A percentile compares a stretch with the other conserved stretches of the same genome.
Conservation (phyloP, 2,888 invertebrate species). For the Drosophila seclusa region DNA sequence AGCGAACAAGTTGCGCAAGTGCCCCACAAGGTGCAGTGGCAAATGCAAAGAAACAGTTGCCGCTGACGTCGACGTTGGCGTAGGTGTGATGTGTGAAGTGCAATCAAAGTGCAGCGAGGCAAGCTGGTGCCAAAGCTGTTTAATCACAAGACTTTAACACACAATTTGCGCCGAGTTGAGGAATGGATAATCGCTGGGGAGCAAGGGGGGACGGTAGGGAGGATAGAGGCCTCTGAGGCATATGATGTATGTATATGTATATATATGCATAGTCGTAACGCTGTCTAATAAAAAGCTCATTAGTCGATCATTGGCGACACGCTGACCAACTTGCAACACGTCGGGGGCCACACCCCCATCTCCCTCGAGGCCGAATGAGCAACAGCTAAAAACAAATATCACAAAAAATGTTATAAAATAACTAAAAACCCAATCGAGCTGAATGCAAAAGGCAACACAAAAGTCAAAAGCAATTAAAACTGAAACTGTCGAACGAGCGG, state of each 20-base stretch:
- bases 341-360: constrained; percentile 21
- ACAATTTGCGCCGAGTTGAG: constrained; percentile 58
- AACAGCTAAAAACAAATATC: constrained; percentile 21
- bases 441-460: constrained; percentile 24
- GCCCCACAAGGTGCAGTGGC: constrained; percentile 52
- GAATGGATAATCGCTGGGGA: constrained; percentile 35
- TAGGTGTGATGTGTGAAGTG: constrained; percentile 75
- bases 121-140: constrained; percentile 77
- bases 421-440: constrained; percentile 26
- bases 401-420: constrained; percentile 23
- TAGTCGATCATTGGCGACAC: constrained; percentile 57
- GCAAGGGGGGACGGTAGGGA: background rate
- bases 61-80: constrained; percentile 19
- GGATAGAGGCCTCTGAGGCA: constrained; percentile 7
- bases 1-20: constrained; percentile 65
- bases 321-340: constrained; percentile 74
- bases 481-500: constrained; percentile 55
- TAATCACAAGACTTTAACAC: constrained; percentile 75
- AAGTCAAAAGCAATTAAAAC: constrained; percentile 72
- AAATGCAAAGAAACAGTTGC: constrained; percentile 38
- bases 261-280: background rate
- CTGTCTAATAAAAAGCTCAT: constrained; percentile 78
- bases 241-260: too few species aligned
- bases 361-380: constrained; percentile 20
- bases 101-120: constrained; percentile 74